Evolutionary conservation across 1,140 invertebrate species (phyloP).

Genomic region (Cherax quadricarinatus): DNA sequence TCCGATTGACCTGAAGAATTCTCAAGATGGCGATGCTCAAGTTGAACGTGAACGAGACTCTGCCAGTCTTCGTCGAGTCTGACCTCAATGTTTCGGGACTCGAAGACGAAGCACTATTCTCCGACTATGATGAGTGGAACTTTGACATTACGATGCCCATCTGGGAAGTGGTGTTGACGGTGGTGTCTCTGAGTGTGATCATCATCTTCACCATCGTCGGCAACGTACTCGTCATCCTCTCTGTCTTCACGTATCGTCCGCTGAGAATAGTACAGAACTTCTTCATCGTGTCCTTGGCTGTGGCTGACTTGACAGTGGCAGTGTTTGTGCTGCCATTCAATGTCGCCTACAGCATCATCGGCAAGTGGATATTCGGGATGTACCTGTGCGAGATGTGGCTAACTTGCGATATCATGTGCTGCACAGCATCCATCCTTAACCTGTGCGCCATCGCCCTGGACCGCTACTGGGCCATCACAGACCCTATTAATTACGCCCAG

Average conservation of each 20-base stretch:
- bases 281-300: conserved; percentile 97
- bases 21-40: conserved; percentile 29
- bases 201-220: conserved; percentile 94
- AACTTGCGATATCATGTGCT: conserved; percentile 96
- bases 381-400: conserved; percentile 97
- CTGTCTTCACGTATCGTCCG: conserved; percentile 96
- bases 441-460: conserved; percentile 97
- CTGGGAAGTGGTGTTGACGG: conserved; percentile 88
- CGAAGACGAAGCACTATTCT: not conserved
- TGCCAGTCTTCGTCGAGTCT: conserved; percentile 20
- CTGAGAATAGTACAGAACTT: conserved; percentile 98
- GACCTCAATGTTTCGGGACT: conserved; percentile 51
- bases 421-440: conserved; percentile 97
- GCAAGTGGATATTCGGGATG: conserved; percentile 92
- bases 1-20: not conserved
- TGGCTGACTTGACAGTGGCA: conserved; percentile 96
- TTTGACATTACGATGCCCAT: conserved; percentile 45
- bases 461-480: conserved; percentile 96
- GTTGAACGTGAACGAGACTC: conserved; percentile 21
- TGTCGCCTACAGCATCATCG: conserved; percentile 93
- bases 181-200: conserved; percentile 85
- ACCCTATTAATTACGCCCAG: conserved; percentile 98
- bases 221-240: conserved; percentile 96
- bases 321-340: conserved; percentile 97
- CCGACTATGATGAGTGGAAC: not conserved